Evolutionary conservation across 2,113 vertebrate genomes (phyloP).

Genomic region (Megalops atlanticus): DNA sequence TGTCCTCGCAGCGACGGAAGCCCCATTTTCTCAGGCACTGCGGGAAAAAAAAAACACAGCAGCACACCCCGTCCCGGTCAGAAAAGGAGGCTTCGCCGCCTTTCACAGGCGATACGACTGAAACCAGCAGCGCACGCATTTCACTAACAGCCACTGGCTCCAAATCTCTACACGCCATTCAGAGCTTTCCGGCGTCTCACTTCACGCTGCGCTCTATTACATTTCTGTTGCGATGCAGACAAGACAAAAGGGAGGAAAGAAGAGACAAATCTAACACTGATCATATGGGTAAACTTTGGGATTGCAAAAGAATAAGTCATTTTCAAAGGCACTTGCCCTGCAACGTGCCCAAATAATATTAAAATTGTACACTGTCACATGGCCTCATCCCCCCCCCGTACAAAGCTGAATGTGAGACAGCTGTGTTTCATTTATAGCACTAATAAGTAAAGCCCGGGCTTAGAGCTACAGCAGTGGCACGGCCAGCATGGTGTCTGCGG

Average conservation of each 20-base stretch:
- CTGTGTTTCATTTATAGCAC: conserved; percentile 30
- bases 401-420: conserved; percentile 19
- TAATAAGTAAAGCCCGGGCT: conserved; percentile 1
- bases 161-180: neutral
- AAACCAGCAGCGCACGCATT: neutral
- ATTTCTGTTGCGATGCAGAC: neutral
- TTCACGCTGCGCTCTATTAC: too few species aligned
- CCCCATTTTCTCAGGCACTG: conserved; percentile 94
- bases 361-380: conserved; percentile 6
- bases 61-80: too few species aligned
- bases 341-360: neutral
- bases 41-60: neutral
- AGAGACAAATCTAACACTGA: neutral
- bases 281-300: neutral
- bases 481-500: neutral
- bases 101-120: neutral
- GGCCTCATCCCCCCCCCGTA: neutral
- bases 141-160: neutral
- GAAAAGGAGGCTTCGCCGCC: neutral
- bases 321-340: neutral
- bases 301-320: neutral
- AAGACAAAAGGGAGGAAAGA: neutral
- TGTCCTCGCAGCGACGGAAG: conserved; percentile 95
- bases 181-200: too few species aligned
- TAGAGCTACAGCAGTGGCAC: neutral